Conservation (phyloP, 1,140 invertebrate genomes). For the Megalopta genalis region DNA sequence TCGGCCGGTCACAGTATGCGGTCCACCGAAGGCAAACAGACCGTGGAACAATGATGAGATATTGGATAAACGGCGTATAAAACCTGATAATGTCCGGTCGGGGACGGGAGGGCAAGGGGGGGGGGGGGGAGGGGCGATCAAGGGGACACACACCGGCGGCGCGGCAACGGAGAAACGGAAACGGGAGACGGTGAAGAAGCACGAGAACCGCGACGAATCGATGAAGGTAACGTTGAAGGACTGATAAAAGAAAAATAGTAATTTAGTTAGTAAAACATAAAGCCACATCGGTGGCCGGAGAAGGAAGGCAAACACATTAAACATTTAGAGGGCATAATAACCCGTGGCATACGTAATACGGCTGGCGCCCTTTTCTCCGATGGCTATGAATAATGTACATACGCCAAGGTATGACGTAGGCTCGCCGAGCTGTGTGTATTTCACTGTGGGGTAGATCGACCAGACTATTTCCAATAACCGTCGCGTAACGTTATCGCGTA, state of each 20-base stretch:
- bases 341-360: slow-evolving; percentile 79
- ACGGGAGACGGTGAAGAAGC: neutral
- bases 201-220: slow-evolving; percentile 71
- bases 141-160: too few relatives aligned
- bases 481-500: slow-evolving; percentile 58
- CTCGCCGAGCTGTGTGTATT: slow-evolving; percentile 66
- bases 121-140: neutral
- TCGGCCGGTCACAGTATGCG: neutral
- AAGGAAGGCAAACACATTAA: slow-evolving; percentile 81
- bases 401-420: slow-evolving; percentile 76
- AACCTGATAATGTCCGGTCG: neutral
- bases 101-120: too few relatives aligned
- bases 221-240: slow-evolving; percentile 78
- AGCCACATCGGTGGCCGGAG: slow-evolving; percentile 75
- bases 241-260: slow-evolving; percentile 79
- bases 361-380: slow-evolving; percentile 79
- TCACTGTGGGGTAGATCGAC: slow-evolving; percentile 66
- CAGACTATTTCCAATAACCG: slow-evolving; percentile 66
- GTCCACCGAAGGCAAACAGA: neutral
- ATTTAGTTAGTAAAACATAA: slow-evolving; percentile 82
- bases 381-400: slow-evolving; percentile 79
- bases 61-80: neutral
- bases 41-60: neutral
- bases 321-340: slow-evolving; percentile 81
- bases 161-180: neutral